phyloP scores from a whole-genome alignment of 2,888 invertebrate species.

The Protophormia terraenovae region DNA sequence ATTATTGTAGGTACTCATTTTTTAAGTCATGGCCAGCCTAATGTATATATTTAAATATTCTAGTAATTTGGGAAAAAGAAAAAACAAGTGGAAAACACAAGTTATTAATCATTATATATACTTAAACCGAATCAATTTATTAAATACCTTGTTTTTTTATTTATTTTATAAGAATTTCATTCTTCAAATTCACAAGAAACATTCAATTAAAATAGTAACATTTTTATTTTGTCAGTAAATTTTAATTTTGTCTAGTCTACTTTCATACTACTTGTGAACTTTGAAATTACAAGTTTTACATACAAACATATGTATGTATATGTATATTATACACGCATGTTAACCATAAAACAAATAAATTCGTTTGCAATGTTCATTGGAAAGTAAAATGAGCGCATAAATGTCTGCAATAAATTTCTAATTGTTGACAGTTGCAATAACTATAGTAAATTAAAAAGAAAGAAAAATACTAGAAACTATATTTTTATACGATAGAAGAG shows the following conservation, averaged over 20 bases:
- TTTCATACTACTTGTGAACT: not conserved
- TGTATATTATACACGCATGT: not conserved
- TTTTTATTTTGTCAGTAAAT: not conserved
- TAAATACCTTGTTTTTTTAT: too few species aligned
- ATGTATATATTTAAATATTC: too few species aligned
- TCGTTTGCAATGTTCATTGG: slow-evolving; percentile 20
- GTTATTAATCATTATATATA: too few species aligned
- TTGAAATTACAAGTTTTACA: too few species aligned
- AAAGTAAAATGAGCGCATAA: slow-evolving; percentile 33
- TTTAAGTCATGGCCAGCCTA: too few species aligned
- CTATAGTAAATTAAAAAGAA: not conserved
- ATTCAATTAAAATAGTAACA: not conserved
- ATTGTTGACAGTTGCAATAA: slow-evolving; percentile 41
- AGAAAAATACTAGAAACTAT: not conserved
- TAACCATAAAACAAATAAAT: slow-evolving; percentile 12
- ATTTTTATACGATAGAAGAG: not conserved
- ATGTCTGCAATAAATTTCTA: slow-evolving; percentile 36
- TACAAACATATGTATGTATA: not conserved
- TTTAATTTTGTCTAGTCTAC: slow-evolving; percentile 9
- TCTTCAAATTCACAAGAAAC: slow-evolving; percentile 14
- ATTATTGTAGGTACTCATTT: too few species aligned
- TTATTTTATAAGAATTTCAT: not conserved
- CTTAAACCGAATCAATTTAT: too few species aligned
- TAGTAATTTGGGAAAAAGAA: too few species aligned
- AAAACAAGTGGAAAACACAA: too few species aligned